phyloP scores from a whole-genome alignment of 2,888 invertebrate genomes.

The Drosophila siamana region DNA sequence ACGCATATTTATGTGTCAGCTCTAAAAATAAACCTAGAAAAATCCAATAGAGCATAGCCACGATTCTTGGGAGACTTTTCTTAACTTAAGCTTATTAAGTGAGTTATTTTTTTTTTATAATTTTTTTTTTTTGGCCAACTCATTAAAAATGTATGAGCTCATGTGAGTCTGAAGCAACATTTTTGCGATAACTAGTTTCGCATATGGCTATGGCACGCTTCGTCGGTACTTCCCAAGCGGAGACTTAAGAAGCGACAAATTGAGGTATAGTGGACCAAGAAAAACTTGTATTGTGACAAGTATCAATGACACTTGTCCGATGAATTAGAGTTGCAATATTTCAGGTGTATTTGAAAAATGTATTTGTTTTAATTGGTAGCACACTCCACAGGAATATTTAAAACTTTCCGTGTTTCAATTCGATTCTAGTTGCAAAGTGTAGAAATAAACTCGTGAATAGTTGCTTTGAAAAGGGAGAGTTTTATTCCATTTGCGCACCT shows the following conservation, averaged over 20 bases:
- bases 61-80: constrained; percentile 3
- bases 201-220: constrained; percentile 2
- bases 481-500: constrained; percentile 35
- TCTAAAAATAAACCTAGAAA: constrained; percentile 27
- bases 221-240: constrained; percentile 23
- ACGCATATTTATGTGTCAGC: constrained; percentile 6
- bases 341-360: background rate
- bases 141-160: constrained; percentile 43
- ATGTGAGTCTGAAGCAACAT: constrained; percentile 15
- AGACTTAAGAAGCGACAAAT: constrained; percentile 4
- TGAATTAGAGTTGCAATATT: background rate
- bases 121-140: constrained; percentile 18
- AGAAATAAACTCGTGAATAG: background rate
- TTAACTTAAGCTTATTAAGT: background rate
- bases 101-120: constrained; percentile 1
- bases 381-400: background rate
- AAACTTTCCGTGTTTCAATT: background rate
- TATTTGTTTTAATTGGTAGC: background rate
- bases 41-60: constrained; percentile 1
- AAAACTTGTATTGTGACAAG: constrained; percentile 4
- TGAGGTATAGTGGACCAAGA: background rate
- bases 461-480: constrained; percentile 5
- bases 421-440: background rate
- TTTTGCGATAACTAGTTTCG: constrained; percentile 30
- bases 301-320: constrained; percentile 1